phyloP scores from a whole-genome alignment of 2,113 vertebrate species.

The Antechinus stuartii region DNA sequence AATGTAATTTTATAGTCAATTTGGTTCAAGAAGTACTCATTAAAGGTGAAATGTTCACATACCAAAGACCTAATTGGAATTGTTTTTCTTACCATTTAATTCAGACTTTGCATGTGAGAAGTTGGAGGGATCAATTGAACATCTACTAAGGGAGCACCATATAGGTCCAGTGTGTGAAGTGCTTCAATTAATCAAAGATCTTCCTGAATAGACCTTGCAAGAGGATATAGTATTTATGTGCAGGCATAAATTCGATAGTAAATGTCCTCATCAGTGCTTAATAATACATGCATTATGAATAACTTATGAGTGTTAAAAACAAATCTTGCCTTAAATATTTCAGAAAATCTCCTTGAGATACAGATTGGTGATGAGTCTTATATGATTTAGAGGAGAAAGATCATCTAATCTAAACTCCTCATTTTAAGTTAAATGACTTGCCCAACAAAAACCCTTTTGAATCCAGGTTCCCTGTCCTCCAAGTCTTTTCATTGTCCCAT shows the following conservation, averaged over 20 bases:
- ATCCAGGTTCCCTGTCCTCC: neutral
- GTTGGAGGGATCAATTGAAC: neutral
- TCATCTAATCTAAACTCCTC: neutral
- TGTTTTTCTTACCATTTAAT: neutral
- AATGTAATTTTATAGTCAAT: constrained; percentile 9
- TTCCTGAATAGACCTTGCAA: neutral
- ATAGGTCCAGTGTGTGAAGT: neutral
- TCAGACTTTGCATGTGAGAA: neutral
- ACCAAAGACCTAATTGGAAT: constrained; percentile 4
- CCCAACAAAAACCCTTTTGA: neutral
- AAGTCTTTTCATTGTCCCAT: neutral
- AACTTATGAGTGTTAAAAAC: neutral
- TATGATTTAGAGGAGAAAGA: neutral
- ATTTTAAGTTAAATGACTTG: neutral
- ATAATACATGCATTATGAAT: neutral
- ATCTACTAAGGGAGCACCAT: neutral
- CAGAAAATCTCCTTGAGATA: neutral
- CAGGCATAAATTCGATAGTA: neutral
- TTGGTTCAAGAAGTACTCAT: constrained; percentile 7
- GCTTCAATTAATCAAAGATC: neutral
- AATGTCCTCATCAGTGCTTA: neutral
- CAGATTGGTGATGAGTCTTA: neutral
- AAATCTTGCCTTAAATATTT: neutral
- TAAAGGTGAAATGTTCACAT: constrained; percentile 4
- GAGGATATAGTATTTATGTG: neutral